phyloP scores from a whole-genome alignment of 1,140 invertebrate genomes.

The Ditylenchus dipsaci region DNA sequence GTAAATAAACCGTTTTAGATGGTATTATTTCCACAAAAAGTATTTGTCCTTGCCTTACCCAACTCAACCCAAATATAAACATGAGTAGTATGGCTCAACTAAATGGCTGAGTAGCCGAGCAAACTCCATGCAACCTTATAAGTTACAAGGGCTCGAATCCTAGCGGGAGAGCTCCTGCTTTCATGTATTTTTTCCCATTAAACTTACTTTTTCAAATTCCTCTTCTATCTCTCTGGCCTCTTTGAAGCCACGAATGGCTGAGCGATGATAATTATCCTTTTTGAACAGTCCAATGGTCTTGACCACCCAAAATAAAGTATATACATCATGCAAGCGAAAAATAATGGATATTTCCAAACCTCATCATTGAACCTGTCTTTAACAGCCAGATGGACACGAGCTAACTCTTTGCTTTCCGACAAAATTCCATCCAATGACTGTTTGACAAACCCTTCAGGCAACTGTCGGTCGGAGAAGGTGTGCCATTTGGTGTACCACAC shows the following conservation, averaged over 20 bases:
- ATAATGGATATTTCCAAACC: not conserved
- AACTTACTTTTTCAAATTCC: constrained; percentile 53
- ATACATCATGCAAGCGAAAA: constrained; percentile 1
- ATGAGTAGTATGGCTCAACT: too few relatives aligned
- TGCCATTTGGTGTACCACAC: constrained; percentile 47
- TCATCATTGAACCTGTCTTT: constrained; percentile 49
- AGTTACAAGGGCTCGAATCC: too few relatives aligned
- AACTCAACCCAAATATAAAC: too few relatives aligned
- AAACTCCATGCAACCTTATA: too few relatives aligned
- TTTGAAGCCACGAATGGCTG: constrained; percentile 51
- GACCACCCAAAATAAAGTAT: constrained; percentile 37
- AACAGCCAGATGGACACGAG: constrained; percentile 43
- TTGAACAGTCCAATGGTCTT: constrained; percentile 52
- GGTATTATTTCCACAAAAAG: too few relatives aligned
- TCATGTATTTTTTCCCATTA: too few relatives aligned
- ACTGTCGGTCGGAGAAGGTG: constrained; percentile 35
- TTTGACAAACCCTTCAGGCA: constrained; percentile 22
- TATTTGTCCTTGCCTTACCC: too few relatives aligned
- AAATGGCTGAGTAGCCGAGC: too few relatives aligned
- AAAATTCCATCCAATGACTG: constrained; percentile 31
- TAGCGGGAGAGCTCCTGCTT: too few relatives aligned
- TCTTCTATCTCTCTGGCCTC: constrained; percentile 56
- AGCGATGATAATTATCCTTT: constrained; percentile 52
- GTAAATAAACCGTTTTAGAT: too few relatives aligned
- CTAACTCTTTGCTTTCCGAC: constrained; percentile 39